Evolutionary conservation across 2,113 vertebrate genomes (phyloP).

Genomic region (Dipodomys merriami): DNA sequence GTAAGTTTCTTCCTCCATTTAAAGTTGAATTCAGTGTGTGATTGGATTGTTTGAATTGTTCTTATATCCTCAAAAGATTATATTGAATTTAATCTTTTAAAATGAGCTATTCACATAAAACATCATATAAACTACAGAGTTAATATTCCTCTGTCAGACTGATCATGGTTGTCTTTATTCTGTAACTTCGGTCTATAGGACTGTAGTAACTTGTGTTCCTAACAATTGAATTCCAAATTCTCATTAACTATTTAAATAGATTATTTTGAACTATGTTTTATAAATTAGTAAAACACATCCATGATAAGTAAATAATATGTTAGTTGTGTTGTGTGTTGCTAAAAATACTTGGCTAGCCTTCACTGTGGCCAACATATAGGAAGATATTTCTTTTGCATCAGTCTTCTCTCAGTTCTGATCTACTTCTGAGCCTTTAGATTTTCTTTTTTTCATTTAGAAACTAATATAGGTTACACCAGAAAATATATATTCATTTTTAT

Average conservation of each 20-base stretch:
- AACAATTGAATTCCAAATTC: neutral
- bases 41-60: neutral
- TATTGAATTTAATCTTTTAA: neutral
- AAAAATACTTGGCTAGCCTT: neutral
- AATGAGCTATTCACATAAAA: slow-evolving; percentile 39
- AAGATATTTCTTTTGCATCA: neutral
- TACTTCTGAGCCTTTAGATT: neutral
- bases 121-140: neutral
- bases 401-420: neutral
- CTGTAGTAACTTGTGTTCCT: neutral
- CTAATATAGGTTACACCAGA: neutral
- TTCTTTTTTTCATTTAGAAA: neutral
- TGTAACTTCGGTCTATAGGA: neutral
- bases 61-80: neutral
- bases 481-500: neutral
- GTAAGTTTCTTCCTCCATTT: neutral
- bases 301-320: neutral
- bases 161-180: neutral
- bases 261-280: neutral
- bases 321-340: neutral
- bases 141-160: neutral
- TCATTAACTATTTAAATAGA: neutral
- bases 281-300: neutral
- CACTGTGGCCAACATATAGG: neutral
- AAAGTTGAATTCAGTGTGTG: neutral